Evolutionary conservation across 2,888 invertebrate species (phyloP).

Genomic region (Tholera decimalis): DNA sequence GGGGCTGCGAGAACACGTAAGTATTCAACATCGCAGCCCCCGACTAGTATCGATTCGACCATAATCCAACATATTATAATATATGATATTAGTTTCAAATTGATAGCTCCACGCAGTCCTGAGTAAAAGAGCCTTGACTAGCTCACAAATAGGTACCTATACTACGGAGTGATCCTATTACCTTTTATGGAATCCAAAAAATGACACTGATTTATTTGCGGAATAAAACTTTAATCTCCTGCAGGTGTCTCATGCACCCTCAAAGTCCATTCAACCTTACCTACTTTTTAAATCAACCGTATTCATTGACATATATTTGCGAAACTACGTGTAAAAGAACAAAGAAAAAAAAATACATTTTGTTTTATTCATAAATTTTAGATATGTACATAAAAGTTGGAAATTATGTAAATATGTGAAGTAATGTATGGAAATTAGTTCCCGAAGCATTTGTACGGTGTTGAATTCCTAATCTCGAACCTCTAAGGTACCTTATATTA

Average conservation of each 20-base stretch:
- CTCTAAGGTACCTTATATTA: background rate
- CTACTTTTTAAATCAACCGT: constrained; percentile 40
- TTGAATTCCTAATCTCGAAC: constrained; percentile 50
- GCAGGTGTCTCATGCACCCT: constrained; percentile 25
- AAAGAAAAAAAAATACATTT: constrained; percentile 50
- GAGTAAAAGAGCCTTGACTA: too few species aligned
- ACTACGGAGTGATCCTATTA: too few species aligned
- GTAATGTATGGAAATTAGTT: constrained; percentile 57
- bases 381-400: constrained; percentile 63
- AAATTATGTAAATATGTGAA: constrained; percentile 56
- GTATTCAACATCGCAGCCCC: too few species aligned
- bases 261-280: constrained; percentile 48
- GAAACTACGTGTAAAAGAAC: constrained; percentile 43
- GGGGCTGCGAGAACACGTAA: too few species aligned
- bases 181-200: too few species aligned
- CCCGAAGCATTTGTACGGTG: constrained; percentile 41
- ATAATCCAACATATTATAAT: too few species aligned
- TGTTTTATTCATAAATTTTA: constrained; percentile 62
- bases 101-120: too few species aligned
- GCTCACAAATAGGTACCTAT: too few species aligned
- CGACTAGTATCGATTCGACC: too few species aligned
- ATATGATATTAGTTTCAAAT: too few species aligned
- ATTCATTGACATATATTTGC: constrained; percentile 51
- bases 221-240: background rate
- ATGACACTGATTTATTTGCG: background rate